Percentiles rank a stretch among this genome's conserved stretches.
phyloP scores from a whole-genome alignment of 1,140 invertebrate genomes.

The Apis laboriosa region DNA sequence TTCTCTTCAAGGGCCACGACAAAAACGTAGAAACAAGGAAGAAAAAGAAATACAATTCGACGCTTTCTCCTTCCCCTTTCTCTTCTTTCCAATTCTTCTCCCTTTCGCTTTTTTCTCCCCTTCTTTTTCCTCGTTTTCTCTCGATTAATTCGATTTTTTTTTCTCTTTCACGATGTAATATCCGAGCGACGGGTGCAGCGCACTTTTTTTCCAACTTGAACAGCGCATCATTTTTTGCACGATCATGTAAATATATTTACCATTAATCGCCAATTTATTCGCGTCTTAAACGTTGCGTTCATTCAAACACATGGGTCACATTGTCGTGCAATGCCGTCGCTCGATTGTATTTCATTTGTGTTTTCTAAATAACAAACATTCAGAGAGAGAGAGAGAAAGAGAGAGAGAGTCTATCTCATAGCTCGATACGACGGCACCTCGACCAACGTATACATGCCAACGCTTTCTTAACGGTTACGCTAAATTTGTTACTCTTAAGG shows the following conservation, averaged over 20 bases:
- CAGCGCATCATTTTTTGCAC: neutral
- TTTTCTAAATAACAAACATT: neutral
- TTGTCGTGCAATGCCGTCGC: neutral
- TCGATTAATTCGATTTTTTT: neutral
- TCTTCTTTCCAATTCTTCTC: neutral
- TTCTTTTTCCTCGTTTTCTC: neutral
- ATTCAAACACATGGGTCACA: neutral
- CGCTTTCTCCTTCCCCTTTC: neutral
- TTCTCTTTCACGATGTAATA: neutral
- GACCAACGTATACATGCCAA: conserved; percentile 30
- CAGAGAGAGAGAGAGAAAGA: neutral
- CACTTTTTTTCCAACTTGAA: neutral
- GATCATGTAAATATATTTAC: conserved; percentile 21
- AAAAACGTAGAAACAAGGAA: conserved; percentile 15
- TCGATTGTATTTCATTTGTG: neutral
- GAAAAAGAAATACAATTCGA: conserved; percentile 27
- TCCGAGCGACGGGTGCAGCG: neutral
- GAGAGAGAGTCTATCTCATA: neutral
- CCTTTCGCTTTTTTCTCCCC: neutral
- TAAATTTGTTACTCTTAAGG: conserved; percentile 54
- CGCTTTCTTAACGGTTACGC: conserved; percentile 39
- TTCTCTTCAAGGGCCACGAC: neutral
- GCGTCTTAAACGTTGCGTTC: neutral
- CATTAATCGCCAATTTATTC: conserved; percentile 26
- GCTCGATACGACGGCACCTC: conserved; percentile 39